phyloP scores from a whole-genome alignment of 2,113 vertebrate species.

The Xiphophorus maculatus region DNA sequence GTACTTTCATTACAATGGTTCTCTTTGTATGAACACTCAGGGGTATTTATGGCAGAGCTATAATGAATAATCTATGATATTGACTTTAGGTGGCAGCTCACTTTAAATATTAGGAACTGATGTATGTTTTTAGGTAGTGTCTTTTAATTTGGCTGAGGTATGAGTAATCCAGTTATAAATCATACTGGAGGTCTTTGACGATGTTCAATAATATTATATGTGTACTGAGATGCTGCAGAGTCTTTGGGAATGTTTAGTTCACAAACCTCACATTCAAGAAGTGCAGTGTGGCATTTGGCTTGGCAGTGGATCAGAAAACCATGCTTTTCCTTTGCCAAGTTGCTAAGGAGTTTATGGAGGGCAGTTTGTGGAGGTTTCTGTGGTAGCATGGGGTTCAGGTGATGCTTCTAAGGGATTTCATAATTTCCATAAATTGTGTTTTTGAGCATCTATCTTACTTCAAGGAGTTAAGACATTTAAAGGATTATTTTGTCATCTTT shows the following conservation, averaged over 20 bases:
- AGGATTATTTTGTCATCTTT: too few relatives aligned
- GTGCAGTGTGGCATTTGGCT: too few relatives aligned
- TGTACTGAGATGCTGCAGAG: background rate
- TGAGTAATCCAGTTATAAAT: too few relatives aligned
- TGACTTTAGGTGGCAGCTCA: background rate
- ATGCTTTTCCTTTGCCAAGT: too few relatives aligned
- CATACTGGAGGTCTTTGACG: too few relatives aligned
- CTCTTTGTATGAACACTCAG: background rate
- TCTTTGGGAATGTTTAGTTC: background rate
- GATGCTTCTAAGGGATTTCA: background rate
- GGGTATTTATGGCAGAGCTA: slow-evolving; percentile 9
- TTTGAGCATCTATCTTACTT: too few relatives aligned
- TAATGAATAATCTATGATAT: too few relatives aligned
- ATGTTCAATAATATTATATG: background rate
- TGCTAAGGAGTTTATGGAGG: background rate
- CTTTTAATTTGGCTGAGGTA: background rate
- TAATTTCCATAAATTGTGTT: background rate
- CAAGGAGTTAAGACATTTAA: too few relatives aligned
- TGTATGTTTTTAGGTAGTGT: background rate
- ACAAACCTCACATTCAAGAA: too few relatives aligned
- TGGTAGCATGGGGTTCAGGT: background rate
- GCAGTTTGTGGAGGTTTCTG: background rate
- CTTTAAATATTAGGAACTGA: slow-evolving; percentile 2
- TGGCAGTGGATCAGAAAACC: too few relatives aligned
- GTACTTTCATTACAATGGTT: background rate